These are phyloP conservation scores for Leptothorax acervorum DNA, from an alignment of 2,888 invertebrate genomes.

Conservation along the genomic window DNA sequence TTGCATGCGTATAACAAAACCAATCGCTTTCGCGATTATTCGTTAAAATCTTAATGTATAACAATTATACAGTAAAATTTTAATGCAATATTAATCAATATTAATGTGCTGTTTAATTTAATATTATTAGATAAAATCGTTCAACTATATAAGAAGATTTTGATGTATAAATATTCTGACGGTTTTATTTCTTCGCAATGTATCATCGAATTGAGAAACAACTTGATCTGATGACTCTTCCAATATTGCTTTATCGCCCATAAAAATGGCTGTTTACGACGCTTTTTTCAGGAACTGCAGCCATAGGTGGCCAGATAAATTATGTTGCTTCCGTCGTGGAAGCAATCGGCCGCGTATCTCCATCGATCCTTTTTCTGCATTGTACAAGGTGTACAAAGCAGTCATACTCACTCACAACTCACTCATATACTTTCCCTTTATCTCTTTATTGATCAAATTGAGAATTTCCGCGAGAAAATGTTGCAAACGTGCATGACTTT, in stretches of 20 bases:
- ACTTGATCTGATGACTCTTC: slow-evolving; percentile 65
- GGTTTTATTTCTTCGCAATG: slow-evolving; percentile 56
- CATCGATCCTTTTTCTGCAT: neutral
- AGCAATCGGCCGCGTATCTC: slow-evolving; percentile 22
- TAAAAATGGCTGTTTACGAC: slow-evolving; percentile 74
- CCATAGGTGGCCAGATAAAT: slow-evolving; percentile 57
- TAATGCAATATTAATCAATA: too few species aligned
- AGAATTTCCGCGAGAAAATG: slow-evolving; percentile 12
- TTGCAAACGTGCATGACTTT: slow-evolving; percentile 4
- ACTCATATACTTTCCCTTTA: neutral
- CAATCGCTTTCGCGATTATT: too few species aligned
- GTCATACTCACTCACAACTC: neutral
- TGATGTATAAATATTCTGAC: too few species aligned
- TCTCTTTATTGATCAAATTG: slow-evolving; percentile 27
- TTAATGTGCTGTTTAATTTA: too few species aligned
- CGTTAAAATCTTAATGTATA: too few species aligned
- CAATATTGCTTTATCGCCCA: slow-evolving; percentile 75
- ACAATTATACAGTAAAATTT: too few species aligned
- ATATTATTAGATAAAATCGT: too few species aligned
- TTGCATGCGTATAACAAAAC: too few species aligned
- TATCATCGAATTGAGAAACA: slow-evolving; percentile 67
- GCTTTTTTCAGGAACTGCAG: neutral
- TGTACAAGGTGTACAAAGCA: neutral
- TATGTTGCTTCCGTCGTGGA: slow-evolving; percentile 21
- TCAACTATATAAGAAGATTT: too few species aligned